Evolutionary conservation across 2,888 invertebrate genomes (phyloP), one percentile per base, ranked within the genome.

Genomic region (Catotricha subobsoleta): DNA sequence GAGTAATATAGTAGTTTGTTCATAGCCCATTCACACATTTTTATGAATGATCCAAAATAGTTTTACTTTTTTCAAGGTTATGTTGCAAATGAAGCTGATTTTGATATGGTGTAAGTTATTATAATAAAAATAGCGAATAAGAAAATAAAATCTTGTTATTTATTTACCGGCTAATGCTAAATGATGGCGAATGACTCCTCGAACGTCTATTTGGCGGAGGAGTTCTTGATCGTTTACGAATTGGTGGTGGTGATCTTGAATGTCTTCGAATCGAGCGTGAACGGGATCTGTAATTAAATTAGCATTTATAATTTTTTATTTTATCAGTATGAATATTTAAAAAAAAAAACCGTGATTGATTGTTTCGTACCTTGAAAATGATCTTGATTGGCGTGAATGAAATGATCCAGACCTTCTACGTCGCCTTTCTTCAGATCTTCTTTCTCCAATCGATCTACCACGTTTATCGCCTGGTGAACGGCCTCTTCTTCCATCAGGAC

Each of bases 401-500:
- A 42, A 43, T 19, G 45, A 44, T 36, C 41, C 40, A 12, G 45
- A 43, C 23, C 41, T 21, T 6, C 44, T 21, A 15, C 46, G 19
- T 49, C 49, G 52, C 53, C 56, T 41, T 50, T 48, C 49, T 28
- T 40, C 36, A 3, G 41, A 39, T 6, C 62, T 42, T 55, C 58
- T 51, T 53, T 62, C 27, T 59, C 53, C 42, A 31, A 35, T 41
- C 65, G 67, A 21, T 19, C 39, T 28, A 18, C 38, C 28, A 6
- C 28, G 27, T 20, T 23, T 36, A 13, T 54, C 56, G n/a, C 20
- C 36, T 36, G 36, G 21, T 23, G 36, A 36, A 25, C 36, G 4
- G 2, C 36, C 36, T 10, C 25, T 21, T 15, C 36, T 13, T 9
- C 36, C 46, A 41, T 35, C 42, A 45, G 33, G 49, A 12, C 50